Evolutionary conservation across 1,140 invertebrate genomes (phyloP).

Genomic region (Hydropsyche tenuis): DNA sequence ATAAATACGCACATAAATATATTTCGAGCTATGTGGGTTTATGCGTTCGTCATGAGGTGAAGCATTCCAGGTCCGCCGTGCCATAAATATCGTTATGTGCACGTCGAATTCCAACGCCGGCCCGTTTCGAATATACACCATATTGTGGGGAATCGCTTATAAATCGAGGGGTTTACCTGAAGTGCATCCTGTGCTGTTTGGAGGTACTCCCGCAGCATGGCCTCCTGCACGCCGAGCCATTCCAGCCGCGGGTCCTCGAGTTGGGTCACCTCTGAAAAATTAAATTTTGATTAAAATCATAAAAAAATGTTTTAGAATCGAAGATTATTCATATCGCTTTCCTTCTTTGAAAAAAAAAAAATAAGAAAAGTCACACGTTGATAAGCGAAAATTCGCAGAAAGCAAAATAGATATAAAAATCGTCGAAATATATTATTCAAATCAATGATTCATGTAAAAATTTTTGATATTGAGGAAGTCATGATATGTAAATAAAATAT

Average conservation of each 20-base stretch:
- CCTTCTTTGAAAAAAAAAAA: too few species aligned
- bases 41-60: slow-evolving; percentile 5
- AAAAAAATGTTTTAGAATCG: neutral
- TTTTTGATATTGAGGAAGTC: too few species aligned
- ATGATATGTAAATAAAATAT: too few species aligned
- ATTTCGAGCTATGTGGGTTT: slow-evolving; percentile 12
- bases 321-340: too few species aligned
- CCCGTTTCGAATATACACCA: neutral
- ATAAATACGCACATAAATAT: neutral
- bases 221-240: slow-evolving; percentile 95
- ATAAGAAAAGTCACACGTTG: neutral
- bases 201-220: slow-evolving; percentile 95
- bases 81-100: slow-evolving; percentile 9
- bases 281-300: neutral
- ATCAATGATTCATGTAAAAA: too few species aligned
- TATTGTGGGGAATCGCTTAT: neutral
- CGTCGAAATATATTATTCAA: too few species aligned
- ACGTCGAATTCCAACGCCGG: neutral
- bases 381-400: neutral
- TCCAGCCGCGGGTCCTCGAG: slow-evolving; percentile 94
- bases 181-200: slow-evolving; percentile 93
- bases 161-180: slow-evolving; percentile 70
- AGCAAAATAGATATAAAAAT: too few species aligned
- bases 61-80: slow-evolving; percentile 6
- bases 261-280: slow-evolving; percentile 86